Base-by-base conservation (phyloP, 2,888 invertebrate species). In the Timandra comae region DNA sequence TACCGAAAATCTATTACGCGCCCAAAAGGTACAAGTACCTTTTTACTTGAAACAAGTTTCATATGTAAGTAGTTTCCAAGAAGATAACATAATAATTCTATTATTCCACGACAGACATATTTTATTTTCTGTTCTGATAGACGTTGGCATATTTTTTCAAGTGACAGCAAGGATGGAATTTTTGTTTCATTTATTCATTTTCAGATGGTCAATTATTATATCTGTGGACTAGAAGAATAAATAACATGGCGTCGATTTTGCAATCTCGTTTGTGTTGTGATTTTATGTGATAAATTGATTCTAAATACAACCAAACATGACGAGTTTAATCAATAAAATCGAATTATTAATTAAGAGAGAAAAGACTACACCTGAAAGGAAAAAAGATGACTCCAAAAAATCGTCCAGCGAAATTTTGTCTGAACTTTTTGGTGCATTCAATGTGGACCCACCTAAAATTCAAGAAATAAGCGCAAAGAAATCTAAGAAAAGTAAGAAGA, bases 331-430 rank as follows among this genome's bases (percentile, higher is more conserved):
- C 52, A 54, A 81, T 46, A 84, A 81, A 65, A 81, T 84, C 46
- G 84, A 79, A 47, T 57, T 71, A 44, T 51, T 85, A 37, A 85
- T 85, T 7, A 85, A 85, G 54, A 63, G 79, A 40, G 85, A 85
- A 45, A 81, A 79, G 42, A 74, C 78, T 1, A 78, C 84, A 20
- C 85, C 85, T 4, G 84, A 84, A 19, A 68, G 72, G 22, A 75
- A 74, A 45, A 81, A 80, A 57, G 76, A 75, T 47, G 84, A 82
- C 36, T 63, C 72, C 6, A 64, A 82, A 20, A 93, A 93, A 65
- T 90, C 92, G 4, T 93, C 93, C 0, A 90, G 88, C 63, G 94
- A 95, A 74, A 94, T 95, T 55, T 84, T 95, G 10, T 91, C 94
- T 0, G 95, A 95, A 72, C 78, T 95, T 1, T 95, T 95, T 58